Base-by-base conservation (phyloP, 2,797 vertebrate species). In the Galagoides demidoff region DNA sequence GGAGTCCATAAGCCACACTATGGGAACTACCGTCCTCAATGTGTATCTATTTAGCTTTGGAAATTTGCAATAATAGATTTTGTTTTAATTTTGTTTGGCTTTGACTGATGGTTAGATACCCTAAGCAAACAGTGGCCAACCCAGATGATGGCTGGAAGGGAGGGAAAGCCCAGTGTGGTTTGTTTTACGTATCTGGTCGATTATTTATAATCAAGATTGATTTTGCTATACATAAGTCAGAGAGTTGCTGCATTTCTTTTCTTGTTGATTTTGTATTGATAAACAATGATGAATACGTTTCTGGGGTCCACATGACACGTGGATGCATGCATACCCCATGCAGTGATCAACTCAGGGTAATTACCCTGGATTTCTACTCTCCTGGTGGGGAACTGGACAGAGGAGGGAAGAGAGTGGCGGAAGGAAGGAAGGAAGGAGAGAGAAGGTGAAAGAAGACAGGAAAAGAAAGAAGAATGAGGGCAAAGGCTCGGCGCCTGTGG, bases 91-190 rank as follows among this genome's bases (percentile, higher is more conserved):
- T 45, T 10, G n/a, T 84, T 95, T 90, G 78, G 49, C 93, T 88
- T 66, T 43, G 29, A 52, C 59, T 95, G 81, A 55, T 34, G 63
- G 84, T 95, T 85, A 77, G 68, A 95, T 84, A 90, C 68, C 68
- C 91, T 9, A 34, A 86, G 81, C 68, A 95, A 85, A 88, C 9
- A 27, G 14, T 23, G 9, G 49, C 64, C 74, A 92, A 52, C 29
- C 66, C 64, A 34, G n/a, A 74, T 79, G 79, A 68, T 81, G 64
- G 22, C 87, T 76, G 45, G n/a, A 39, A 89, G 31, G 66, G 20
- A 27, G 77, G 14, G 37, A 31, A 49, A 55, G 23, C 20, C 61
- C 49, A 14, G 27, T 43, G n/a, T 43, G 49, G 39, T 49, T n/a
- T 34, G 29, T 19, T 55, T 64, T 81, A 34, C 57, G 55, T 89